A percentile compares a stretch with the other conserved stretches of the same genome.
Conservation (phyloP, 2,113 vertebrate species). For the Equus quagga region DNA sequence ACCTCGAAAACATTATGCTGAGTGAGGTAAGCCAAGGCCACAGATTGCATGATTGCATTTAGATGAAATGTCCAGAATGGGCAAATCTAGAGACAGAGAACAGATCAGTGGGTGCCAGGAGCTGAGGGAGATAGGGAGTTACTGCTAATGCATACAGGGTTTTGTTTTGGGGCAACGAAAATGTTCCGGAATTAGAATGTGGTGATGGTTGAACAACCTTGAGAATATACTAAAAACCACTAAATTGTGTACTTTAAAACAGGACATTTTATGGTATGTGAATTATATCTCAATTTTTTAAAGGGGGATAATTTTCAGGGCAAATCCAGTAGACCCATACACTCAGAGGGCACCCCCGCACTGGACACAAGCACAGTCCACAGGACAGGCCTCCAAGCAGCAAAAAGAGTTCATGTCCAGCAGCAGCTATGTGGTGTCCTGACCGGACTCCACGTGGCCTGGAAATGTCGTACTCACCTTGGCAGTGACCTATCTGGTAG, state of each 20-base stretch:
- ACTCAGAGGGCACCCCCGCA: background rate
- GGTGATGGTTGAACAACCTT: background rate
- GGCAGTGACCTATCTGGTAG: background rate
- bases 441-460: accelerated
- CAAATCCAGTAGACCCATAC: background rate
- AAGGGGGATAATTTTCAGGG: background rate
- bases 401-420: background rate
- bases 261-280: background rate
- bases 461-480: background rate
- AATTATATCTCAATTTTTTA: background rate
- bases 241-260: background rate
- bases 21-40: background rate
- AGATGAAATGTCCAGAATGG: background rate
- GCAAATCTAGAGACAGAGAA: background rate
- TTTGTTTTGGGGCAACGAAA: background rate
- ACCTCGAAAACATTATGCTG: background rate
- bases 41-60: background rate
- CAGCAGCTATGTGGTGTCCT: background rate
- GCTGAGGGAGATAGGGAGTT: background rate
- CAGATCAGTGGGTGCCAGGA: background rate
- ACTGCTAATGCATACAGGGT: background rate
- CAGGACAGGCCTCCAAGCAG: background rate
- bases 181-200: background rate
- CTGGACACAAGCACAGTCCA: background rate
- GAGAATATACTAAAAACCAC: background rate